Base-by-base conservation (phyloP, 2,888 invertebrate species). In the Agrilus cyanescens region DNA sequence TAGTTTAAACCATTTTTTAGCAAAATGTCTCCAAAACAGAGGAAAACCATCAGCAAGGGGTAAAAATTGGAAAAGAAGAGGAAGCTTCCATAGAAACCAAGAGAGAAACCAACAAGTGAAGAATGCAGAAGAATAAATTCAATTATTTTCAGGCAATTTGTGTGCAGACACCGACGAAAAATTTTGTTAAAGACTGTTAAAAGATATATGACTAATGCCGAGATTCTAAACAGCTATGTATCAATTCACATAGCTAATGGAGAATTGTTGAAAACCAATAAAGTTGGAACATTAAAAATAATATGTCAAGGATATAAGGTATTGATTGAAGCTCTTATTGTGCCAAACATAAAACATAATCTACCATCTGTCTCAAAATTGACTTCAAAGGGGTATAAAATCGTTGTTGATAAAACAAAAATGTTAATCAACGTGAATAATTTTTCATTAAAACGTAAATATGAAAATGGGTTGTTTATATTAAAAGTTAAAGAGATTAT, bases 11-110 rank as follows among this genome's bases (percentile, higher is more conserved):
- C 42, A 36, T 8, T 45, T 45, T 30, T 31, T 41, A 15, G 41
- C n/a, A 31, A 42, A 40, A 30, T 45, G 29, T 48, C 39, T 18
- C 15, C 37, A 32, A 40, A 41, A 37, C 29, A 40, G 12, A 30
- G 34, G 12, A n/a, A 6, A 7, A n/a, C 16, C 8, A 16, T 6
- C 14, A 8, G 12, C 14, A 14, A 4, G 37, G 6, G 35, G 35
- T 10, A 35, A 41, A 40, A 32, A 32, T 29, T 15, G 35, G 14
- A 34, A 25, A 20, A 13, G 13, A 10, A 15, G 43, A 40, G 25
- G 41, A 41, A 38, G 33, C 12, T 30, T 34, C 18, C 35, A 32
- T 20, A 16, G 20, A 15, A 20, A 37, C 12, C 8, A 8, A 31
- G 31, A 31, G 10, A 31, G 31, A 8, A 31, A 12, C 12, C 31